These are phyloP conservation scores for Fratercula arctica DNA, from an alignment of 2,797 vertebrate species.

Conservation along the genomic window DNA sequence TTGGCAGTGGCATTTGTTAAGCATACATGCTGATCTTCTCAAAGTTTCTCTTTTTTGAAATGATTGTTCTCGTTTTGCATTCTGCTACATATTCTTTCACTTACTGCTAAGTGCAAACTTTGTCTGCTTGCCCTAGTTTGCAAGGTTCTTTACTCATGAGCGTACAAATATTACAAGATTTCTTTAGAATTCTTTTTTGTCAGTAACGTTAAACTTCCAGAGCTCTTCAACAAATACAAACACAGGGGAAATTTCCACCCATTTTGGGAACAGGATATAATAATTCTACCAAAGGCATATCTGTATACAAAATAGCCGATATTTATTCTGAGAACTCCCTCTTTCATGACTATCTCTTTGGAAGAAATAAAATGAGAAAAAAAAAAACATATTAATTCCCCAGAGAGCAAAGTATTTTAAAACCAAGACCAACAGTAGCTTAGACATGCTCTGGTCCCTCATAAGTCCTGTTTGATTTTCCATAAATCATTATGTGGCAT, in stretches of 20 bases:
- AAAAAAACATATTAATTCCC: background rate
- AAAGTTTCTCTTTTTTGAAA: background rate
- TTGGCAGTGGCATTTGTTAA: background rate
- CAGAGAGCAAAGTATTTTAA: background rate
- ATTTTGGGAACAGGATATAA: background rate
- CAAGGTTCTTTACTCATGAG: background rate
- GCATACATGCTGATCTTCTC: background rate
- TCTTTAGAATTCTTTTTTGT: background rate
- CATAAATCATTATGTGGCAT: background rate
- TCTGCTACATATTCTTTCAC: background rate
- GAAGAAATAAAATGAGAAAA: background rate
- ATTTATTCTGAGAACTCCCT: background rate
- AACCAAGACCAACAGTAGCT: background rate
- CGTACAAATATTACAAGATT: fast-evolving
- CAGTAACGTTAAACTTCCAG: background rate
- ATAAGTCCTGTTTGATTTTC: background rate
- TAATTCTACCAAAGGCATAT: background rate
- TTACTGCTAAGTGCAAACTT: background rate
- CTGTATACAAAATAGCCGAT: background rate
- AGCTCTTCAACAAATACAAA: background rate
- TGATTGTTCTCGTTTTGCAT: background rate
- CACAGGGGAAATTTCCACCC: background rate
- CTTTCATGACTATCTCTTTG: background rate
- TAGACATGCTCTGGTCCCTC: background rate
- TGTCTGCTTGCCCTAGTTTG: background rate